Conservation (phyloP, 2,888 invertebrate genomes). For the Deroplatys truncata region DNA sequence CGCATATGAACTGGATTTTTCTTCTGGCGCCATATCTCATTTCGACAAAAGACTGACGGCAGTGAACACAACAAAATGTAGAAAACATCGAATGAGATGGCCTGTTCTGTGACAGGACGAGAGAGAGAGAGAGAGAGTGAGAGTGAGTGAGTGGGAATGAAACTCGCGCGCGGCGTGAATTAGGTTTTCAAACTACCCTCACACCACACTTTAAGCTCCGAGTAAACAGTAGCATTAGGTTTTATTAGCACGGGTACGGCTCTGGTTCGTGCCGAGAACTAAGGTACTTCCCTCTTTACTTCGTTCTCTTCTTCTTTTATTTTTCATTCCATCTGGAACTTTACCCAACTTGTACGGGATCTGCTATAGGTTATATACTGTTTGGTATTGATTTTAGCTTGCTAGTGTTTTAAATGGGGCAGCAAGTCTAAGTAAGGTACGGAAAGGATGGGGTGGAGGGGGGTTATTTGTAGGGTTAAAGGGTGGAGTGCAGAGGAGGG, state of each 20-base stretch:
- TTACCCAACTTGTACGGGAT: constrained; percentile 10
- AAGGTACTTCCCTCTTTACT: neutral
- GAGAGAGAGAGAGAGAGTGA: neutral
- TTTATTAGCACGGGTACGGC: neutral
- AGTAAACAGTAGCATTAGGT: neutral
- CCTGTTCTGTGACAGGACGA: neutral
- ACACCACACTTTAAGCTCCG: neutral
- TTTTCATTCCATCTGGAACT: constrained; percentile 7
- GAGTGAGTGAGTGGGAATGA: neutral
- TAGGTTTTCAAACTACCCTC: neutral
- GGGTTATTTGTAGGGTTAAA: constrained; percentile 13
- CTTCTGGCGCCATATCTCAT: too few species aligned
- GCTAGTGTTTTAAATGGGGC: constrained; percentile 22
- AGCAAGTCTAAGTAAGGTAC: constrained; percentile 7
- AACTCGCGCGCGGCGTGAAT: neutral
- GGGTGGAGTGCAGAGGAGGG: neutral
- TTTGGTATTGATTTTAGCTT: constrained; percentile 15
- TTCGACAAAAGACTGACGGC: neutral
- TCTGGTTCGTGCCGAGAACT: neutral
- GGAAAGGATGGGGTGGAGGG: neutral
- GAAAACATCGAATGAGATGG: neutral
- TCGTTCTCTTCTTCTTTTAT: neutral
- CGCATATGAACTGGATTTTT: too few species aligned
- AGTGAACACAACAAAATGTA: neutral
- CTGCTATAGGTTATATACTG: constrained; percentile 12